phyloP scores from a whole-genome alignment of 1,140 invertebrate genomes.

The Lithobius niger region DNA sequence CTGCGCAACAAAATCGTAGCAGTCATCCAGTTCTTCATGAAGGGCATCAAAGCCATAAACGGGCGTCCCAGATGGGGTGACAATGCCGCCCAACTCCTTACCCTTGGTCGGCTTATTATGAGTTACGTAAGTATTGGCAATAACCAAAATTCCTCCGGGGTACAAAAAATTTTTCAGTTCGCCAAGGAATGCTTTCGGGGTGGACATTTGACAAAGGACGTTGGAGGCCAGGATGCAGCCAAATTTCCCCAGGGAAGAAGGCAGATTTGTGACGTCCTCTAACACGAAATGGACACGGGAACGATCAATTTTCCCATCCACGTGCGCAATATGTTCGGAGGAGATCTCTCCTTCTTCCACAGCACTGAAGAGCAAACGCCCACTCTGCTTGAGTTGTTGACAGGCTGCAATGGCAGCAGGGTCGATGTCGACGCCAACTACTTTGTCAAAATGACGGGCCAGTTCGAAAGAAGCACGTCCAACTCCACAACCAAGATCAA shows the following conservation, averaged over 20 bases:
- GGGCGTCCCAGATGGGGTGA: no score
- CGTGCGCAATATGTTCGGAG: background rate
- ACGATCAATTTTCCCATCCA: background rate
- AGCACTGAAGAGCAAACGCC: background rate
- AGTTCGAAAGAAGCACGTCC: background rate
- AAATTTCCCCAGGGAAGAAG: background rate
- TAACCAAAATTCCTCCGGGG: background rate
- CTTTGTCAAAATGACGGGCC: background rate
- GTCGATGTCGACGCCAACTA: background rate
- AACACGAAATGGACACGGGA: background rate
- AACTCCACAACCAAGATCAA: background rate
- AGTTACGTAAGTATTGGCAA: background rate
- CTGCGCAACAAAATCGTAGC: no score
- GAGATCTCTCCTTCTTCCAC: background rate
- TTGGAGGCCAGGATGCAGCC: background rate
- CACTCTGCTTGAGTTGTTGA: background rate
- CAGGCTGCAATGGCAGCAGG: background rate
- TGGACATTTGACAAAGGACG: background rate
- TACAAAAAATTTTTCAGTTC: background rate
- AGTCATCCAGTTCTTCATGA: no score
- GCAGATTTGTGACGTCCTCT: background rate
- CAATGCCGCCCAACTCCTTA: no score
- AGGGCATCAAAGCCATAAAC: no score
- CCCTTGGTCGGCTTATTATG: no score
- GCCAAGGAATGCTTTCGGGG: background rate